Percentiles rank a stretch among this genome's conserved stretches.
These are phyloP conservation scores for Mormoops blainvillei DNA, from an alignment of 2,113 vertebrate species.

Conservation along the genomic window DNA sequence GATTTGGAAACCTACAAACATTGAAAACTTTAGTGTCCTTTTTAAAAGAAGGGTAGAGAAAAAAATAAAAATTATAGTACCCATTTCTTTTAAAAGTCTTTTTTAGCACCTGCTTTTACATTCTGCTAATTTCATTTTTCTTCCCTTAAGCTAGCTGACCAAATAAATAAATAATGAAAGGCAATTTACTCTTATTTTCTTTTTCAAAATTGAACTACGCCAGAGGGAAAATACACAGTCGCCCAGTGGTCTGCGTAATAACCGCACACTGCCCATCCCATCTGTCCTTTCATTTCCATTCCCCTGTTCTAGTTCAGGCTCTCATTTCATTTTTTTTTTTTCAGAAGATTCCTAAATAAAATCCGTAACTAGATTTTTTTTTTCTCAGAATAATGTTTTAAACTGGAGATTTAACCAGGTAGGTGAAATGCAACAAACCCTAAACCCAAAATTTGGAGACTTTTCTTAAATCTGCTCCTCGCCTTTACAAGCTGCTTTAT, in stretches of 20 bases:
- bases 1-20: constrained; percentile 37
- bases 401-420: background rate
- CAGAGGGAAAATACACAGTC: constrained; percentile 23
- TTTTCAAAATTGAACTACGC: constrained; percentile 30
- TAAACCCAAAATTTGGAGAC: background rate
- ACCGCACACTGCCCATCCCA: background rate
- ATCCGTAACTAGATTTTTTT: background rate
- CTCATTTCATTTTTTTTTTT: background rate
- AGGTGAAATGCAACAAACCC: background rate
- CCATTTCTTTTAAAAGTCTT: constrained; percentile 14
- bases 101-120: background rate
- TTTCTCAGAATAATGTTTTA: background rate
- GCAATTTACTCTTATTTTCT: constrained; percentile 41
- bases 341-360: background rate
- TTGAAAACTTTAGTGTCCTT: constrained; percentile 27
- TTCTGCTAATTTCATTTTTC: constrained; percentile 47
- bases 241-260: constrained; percentile 46
- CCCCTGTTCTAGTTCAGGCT: background rate
- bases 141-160: constrained; percentile 38
- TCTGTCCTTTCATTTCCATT: constrained; percentile 28
- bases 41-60: background rate
- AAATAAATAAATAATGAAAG: constrained; percentile 57
- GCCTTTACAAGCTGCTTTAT: background rate
- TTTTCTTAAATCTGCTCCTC: background rate
- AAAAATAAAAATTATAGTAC: background rate